Conservation (phyloP, 2,797 vertebrate species). For the Astyanax mexicanus region DNA sequence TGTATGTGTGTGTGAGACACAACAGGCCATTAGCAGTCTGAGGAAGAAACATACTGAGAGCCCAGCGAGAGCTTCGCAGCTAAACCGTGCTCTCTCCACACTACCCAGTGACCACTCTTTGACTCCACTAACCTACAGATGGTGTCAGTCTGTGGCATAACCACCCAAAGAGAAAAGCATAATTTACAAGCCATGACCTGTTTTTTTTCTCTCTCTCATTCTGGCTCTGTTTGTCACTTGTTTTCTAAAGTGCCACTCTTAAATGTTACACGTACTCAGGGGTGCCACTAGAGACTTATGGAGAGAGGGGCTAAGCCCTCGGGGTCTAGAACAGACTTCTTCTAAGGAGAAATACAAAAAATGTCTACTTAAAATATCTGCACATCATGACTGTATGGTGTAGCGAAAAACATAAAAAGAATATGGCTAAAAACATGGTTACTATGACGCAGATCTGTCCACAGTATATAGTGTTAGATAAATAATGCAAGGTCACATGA, state of each 20-base stretch:
- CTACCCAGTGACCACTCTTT: conserved; percentile 43
- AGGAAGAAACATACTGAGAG: conserved; percentile 68
- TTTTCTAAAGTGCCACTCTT: background rate
- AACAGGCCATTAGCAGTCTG: conserved; percentile 55
- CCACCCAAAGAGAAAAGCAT: conserved; percentile 24
- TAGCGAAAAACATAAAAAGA: too few relatives aligned
- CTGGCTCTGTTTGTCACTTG: background rate
- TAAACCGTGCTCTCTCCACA: conserved; percentile 45
- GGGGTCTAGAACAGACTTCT: too few relatives aligned
- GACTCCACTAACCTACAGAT: conserved; percentile 40
- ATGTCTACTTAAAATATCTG: too few relatives aligned
- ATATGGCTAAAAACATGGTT: too few relatives aligned
- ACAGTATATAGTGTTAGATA: too few relatives aligned
- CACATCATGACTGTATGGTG: too few relatives aligned
- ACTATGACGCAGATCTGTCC: too few relatives aligned
- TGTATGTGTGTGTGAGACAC: conserved; percentile 40
- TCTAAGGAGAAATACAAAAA: too few relatives aligned
- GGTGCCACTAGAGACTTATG: too few relatives aligned
- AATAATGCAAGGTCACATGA: too few relatives aligned
- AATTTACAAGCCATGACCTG: background rate
- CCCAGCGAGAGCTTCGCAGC: conserved; percentile 36
- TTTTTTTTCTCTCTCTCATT: background rate
- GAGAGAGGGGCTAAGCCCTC: too few relatives aligned
- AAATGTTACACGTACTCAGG: background rate
- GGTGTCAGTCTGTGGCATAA: conserved; percentile 28